Conservation (phyloP, 1,140 invertebrate genomes). For the Magallana ariakensis region DNA sequence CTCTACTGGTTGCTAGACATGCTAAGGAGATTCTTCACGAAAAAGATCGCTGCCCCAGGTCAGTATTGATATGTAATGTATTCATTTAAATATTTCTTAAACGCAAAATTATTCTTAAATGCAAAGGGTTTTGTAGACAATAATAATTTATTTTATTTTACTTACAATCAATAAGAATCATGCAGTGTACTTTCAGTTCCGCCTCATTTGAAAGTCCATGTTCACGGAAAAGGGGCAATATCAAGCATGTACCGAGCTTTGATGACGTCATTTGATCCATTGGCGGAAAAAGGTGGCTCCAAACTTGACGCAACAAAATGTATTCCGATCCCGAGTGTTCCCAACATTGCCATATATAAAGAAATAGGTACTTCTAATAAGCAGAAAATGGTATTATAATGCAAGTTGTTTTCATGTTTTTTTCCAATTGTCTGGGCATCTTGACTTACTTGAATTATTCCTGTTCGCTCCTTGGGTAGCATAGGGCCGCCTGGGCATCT, state of each 20-base stretch:
- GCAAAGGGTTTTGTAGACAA: not conserved
- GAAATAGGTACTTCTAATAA: constrained; percentile 65
- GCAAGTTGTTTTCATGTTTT: not conserved
- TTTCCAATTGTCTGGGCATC: too few relatives aligned
- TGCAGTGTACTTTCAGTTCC: constrained; percentile 54
- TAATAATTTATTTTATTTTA: too few relatives aligned
- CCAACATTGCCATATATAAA: constrained; percentile 71
- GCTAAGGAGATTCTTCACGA: constrained; percentile 85
- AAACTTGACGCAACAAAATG: constrained; percentile 71
- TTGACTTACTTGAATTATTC: too few relatives aligned
- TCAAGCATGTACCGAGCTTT: constrained; percentile 77
- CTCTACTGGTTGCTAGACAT: constrained; percentile 87
- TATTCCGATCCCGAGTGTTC: constrained; percentile 72
- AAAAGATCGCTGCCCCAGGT: constrained; percentile 78
- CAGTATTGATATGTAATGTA: not conserved
- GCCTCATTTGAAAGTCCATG: constrained; percentile 74
- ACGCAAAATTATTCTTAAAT: too few relatives aligned
- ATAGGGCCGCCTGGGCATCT: too few relatives aligned
- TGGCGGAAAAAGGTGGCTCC: constrained; percentile 60
- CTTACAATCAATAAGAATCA: too few relatives aligned
- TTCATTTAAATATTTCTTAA: not conserved
- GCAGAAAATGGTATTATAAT: not conserved
- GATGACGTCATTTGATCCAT: constrained; percentile 75
- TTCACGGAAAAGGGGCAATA: constrained; percentile 75
- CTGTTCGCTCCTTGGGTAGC: too few relatives aligned